Conservation (phyloP, 2,888 invertebrate species). For the Rhingia campestris region DNA sequence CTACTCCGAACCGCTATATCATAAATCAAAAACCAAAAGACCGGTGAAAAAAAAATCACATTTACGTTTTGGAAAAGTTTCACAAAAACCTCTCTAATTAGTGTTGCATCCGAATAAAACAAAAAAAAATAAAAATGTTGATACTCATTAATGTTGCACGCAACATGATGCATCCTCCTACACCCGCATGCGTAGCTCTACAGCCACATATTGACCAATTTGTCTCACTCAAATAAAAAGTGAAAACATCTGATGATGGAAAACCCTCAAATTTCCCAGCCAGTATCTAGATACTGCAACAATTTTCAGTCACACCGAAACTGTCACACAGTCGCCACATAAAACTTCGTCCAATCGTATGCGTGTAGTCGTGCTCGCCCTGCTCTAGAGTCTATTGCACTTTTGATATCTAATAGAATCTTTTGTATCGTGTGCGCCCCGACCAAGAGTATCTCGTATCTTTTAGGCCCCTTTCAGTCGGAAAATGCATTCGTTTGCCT, state of each 20-base stretch:
- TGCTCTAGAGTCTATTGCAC: background rate
- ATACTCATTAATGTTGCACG: conserved; percentile 51
- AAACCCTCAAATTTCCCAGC: conserved; percentile 57
- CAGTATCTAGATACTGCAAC: background rate
- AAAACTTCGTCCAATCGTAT: background rate
- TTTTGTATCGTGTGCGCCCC: background rate
- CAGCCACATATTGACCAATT: background rate
- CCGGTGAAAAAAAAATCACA: conserved; percentile 12
- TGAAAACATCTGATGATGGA: conserved; percentile 31
- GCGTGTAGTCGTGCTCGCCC: background rate
- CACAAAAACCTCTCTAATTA: conserved; percentile 27
- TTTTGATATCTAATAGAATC: conserved; percentile 9
- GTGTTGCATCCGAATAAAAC: conserved; percentile 35
- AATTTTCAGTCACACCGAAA: conserved; percentile 57
- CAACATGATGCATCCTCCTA: conserved; percentile 57
- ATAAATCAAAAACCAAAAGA: conserved; percentile 64
- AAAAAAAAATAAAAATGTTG: conserved; percentile 41
- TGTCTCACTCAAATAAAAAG: conserved; percentile 2
- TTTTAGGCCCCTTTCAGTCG: conserved; percentile 19
- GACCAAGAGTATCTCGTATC: conserved; percentile 28
- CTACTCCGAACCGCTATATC: conserved; percentile 40
- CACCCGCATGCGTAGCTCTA: conserved; percentile 6
- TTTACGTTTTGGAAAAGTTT: conserved; percentile 31
- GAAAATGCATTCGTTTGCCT: conserved; percentile 24
- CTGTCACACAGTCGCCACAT: conserved; percentile 46